Conservation (phyloP, 2,888 invertebrate genomes). For the Oligia fasciuncula region DNA sequence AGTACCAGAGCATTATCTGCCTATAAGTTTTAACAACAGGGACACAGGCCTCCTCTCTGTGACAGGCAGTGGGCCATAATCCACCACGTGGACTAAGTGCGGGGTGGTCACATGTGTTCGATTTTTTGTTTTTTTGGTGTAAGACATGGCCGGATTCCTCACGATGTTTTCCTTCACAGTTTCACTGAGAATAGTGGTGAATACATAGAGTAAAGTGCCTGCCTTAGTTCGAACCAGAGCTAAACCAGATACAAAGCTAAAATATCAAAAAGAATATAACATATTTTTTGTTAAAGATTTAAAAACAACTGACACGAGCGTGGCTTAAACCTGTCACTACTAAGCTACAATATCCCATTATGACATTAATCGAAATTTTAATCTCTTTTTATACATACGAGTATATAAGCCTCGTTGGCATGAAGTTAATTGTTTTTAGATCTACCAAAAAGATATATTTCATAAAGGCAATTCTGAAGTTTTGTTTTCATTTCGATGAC, state of each 20-base stretch:
- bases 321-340: background rate
- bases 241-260: background rate
- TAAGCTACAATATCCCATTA: slow-evolving; percentile 25
- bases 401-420: slow-evolving; percentile 9
- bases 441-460: background rate
- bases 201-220: too few species aligned
- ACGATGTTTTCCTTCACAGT: too few species aligned
- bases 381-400: slow-evolving; percentile 22
- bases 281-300: background rate
- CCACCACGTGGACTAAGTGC: too few species aligned
- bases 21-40: background rate
- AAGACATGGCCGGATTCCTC: background rate
- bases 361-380: slow-evolving; percentile 23
- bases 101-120: too few species aligned
- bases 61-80: too few species aligned
- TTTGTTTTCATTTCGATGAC: background rate
- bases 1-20: background rate
- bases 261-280: background rate
- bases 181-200: too few species aligned
- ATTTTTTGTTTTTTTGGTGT: background rate
- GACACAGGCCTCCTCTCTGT: too few species aligned
- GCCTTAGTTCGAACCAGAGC: too few species aligned
- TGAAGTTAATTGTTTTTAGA: slow-evolving; percentile 24
- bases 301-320: background rate
- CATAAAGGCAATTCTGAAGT: background rate